Evolutionary conservation across 2,888 invertebrate species (phyloP), one percentile per base, ranked within the genome.

Genomic region (Steinernema hermaphroditum): DNA sequence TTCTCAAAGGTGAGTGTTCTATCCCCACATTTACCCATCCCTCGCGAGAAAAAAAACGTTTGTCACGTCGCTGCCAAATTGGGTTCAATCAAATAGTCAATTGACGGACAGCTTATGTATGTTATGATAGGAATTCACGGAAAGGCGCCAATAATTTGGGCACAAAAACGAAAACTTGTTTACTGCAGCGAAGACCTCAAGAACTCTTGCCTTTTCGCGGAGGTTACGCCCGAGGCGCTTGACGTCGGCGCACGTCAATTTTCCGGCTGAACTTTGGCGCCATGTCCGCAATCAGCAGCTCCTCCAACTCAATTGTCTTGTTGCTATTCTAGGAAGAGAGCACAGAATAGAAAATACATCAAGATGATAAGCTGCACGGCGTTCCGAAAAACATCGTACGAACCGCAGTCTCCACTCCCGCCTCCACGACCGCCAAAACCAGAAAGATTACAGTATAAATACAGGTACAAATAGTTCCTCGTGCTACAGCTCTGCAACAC

Each of bases 341-440:
- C 22, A 1, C 8, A 62, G 27, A 62, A 29, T 32, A 32, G 32
- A 62, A 62, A 62, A 62, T 27, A 62, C 32, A 62, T 2, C 2
- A 46, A 46, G 46, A 62, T 62, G 62, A 62, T 62, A 14, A 62
- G 62, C 62, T 62, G 32, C 62, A 62, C 12, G 29, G 16, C 29
- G 62, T 62, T 16, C 32, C 27, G 34, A 16, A 62, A 62, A 62
- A 29, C 62, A 29, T 4, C 32, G 9, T 62, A 19, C 6, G 16
- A 62, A 1, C 62, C 29, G 29, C 27, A 32, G 9, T 32, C 62
- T 14, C 62, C 32, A 12, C 16, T 62, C 32, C 62, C 62, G 22
- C 62, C 62, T 22, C 62, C 62, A 14, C 29, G 62, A 32, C 62
- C 62, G 27, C 62, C 62, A 2, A 62, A 62, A 34, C 62, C 62